Conservation (phyloP, 2,888 invertebrate genomes). For the Lasioglossum leucozonium region DNA sequence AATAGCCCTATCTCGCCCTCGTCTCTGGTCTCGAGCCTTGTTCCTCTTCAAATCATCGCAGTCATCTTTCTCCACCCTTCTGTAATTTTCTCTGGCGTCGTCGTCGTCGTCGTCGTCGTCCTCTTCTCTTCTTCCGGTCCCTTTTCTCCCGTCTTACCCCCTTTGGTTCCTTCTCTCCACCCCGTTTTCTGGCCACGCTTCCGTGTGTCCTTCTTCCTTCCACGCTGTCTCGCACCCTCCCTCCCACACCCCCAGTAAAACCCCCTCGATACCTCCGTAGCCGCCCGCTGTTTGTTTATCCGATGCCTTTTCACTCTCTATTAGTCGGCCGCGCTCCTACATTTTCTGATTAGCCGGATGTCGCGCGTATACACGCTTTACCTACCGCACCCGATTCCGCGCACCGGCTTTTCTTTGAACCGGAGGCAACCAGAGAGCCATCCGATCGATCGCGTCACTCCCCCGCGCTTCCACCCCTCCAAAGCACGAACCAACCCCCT, state of each 20-base stretch:
- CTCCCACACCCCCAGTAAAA: not conserved
- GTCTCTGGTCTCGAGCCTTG: conserved; percentile 58
- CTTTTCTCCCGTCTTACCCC: conserved; percentile 38
- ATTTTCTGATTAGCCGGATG: conserved; percentile 84
- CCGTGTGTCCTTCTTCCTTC: conserved; percentile 29
- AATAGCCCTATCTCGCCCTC: conserved; percentile 84
- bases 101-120: not conserved
- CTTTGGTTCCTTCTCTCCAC: not conserved
- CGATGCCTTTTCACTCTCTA: conserved; percentile 85
- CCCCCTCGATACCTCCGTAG: conserved; percentile 31
- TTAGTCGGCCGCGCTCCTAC: conserved; percentile 83
- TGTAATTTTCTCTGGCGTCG: conserved; percentile 45
- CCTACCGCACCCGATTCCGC: conserved; percentile 76
- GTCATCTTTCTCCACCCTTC: conserved; percentile 18
- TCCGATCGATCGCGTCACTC: conserved; percentile 75
- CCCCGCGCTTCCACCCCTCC: conserved; percentile 10
- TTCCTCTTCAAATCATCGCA: conserved; percentile 38
- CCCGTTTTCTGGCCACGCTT: not conserved
- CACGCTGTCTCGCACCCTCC: not conserved
- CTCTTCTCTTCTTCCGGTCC: conserved; percentile 28
- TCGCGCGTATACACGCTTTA: conserved; percentile 77
- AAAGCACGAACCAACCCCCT: not conserved
- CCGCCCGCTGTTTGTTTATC: conserved; percentile 83
- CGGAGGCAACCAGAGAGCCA: conserved; percentile 74
- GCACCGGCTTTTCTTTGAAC: conserved; percentile 79